Percentiles rank a stretch among this genome's conserved stretches.
phyloP scores from a whole-genome alignment of 2,888 invertebrate species.

The Ormia ochracea region DNA sequence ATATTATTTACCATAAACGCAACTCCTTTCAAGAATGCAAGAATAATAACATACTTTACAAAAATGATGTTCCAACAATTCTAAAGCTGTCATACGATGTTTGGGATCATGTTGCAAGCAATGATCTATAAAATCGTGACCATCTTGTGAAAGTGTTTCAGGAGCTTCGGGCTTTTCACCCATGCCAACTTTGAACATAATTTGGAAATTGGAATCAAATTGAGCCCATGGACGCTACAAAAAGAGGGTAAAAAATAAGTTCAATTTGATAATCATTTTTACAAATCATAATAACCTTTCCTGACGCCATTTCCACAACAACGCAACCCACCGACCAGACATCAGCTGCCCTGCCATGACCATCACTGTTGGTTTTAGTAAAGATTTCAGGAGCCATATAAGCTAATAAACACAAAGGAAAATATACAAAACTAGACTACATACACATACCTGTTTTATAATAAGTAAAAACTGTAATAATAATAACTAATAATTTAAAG shows the following conservation, averaged over 20 bases:
- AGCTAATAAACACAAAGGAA: conserved; percentile 78
- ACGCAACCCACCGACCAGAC: conserved; percentile 98
- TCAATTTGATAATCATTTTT: not conserved
- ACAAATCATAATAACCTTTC: conserved; percentile 81
- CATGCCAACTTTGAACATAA: conserved; percentile 97
- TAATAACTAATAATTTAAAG: no score
- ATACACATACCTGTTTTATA: not conserved
- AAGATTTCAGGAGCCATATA: conserved; percentile 99
- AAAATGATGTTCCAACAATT: conserved; percentile 85
- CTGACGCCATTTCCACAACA: conserved; percentile 95
- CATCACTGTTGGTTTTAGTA: conserved; percentile 84
- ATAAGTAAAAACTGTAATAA: no score
- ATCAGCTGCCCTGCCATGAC: conserved; percentile 95
- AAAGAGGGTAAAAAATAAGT: not conserved
- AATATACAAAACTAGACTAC: no score
- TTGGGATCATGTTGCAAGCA: conserved; percentile 91
- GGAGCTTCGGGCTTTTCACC: conserved; percentile 89
- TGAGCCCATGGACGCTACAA: conserved; percentile 92
- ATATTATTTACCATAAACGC: not conserved
- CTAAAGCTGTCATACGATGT: conserved; percentile 82
- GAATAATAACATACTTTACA: conserved; percentile 78
- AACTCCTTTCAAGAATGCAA: not conserved
- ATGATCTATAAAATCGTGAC: conserved; percentile 85
- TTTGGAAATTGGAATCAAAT: conserved; percentile 94
- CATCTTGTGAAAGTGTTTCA: conserved; percentile 86